These are phyloP conservation scores for Thereva nobilitata DNA, from an alignment of 2,888 invertebrate species.

Conservation along the genomic window DNA sequence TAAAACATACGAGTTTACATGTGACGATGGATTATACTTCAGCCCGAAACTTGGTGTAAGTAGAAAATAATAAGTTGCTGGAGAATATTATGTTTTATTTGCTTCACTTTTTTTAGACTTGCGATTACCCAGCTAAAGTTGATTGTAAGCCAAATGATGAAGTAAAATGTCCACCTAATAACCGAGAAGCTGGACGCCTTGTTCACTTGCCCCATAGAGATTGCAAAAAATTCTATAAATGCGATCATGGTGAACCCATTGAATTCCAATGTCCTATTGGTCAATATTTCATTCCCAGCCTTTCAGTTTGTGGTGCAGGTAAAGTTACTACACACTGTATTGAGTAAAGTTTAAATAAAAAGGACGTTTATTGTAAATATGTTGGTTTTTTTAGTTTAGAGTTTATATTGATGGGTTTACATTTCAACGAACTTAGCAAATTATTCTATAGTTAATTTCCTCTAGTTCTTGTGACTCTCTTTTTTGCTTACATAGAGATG, in stretches of 20 bases:
- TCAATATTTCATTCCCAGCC: too few species aligned
- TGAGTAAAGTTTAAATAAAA: too few species aligned
- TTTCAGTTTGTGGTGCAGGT: too few species aligned
- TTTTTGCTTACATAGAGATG: too few species aligned
- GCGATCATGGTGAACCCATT: conserved; percentile 13
- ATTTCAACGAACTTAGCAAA: too few species aligned
- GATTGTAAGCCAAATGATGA: not conserved
- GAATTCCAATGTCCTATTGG: not conserved
- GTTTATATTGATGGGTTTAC: too few species aligned
- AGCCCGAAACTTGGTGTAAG: conserved; percentile 9
- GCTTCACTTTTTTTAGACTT: not conserved
- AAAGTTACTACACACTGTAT: too few species aligned
- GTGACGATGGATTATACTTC: conserved; percentile 34
- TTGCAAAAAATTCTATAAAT: conserved; percentile 29
- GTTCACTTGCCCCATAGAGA: not conserved
- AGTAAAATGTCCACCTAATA: conserved; percentile 1
- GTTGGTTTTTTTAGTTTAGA: too few species aligned
- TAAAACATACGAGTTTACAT: conserved; percentile 17
- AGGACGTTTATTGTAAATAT: too few species aligned
- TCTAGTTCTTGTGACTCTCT: too few species aligned
- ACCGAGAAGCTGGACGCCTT: not conserved
- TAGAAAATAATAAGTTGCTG: not conserved
- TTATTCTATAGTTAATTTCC: too few species aligned
- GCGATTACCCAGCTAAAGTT: conserved; percentile 24
- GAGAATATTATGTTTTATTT: not conserved